Evolutionary conservation across 2,888 invertebrate species (phyloP), one percentile per base, ranked within the genome.

Genomic region (Aplocera efformata): DNA sequence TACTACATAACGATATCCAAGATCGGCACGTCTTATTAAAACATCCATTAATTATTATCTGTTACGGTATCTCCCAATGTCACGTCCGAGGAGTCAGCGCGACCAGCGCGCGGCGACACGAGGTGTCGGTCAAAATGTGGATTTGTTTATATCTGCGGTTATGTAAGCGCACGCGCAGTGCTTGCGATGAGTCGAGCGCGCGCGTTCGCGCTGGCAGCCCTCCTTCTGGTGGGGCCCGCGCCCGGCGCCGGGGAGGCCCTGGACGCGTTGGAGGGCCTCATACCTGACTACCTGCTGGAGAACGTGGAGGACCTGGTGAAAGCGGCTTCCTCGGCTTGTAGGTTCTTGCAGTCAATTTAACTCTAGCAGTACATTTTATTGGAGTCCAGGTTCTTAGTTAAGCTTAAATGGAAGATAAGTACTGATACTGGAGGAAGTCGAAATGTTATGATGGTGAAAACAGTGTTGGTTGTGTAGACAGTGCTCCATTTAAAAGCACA

Each of bases 301-400:
- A 67, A 65, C 52, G 62, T 70, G 32, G 68, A 71, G 10, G 68
- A 70, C 31, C 60, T 76, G 13, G 56, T 76, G 48, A 67, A 63
- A 38, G 65, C 67, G 1, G 75, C 73, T 1, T 62, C 71, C 1
- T 60, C 60, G 3, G 67, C 71, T 31, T 76, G 76, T 76, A 69
- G 27, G 75, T 17, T 2, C 13, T 17, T 17, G 13, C 2, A 17
- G 3, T 3, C 13, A 17, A 5, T 17, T 17, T 17, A 17, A 5
- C 3, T 3, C 5, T 17, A 17, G 13, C n/a, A n/a, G n/a, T n/a
- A n/a, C n/a, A n/a, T n/a, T n/a, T n/a, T n/a, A n/a, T n/a, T n/a
- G n/a, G n/a, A n/a, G n/a, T n/a, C n/a, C n/a, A n/a, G n/a, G n/a
- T n/a, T n/a, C n/a, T n/a, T n/a, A n/a, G n/a, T n/a, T n/a, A n/a